phyloP scores from a whole-genome alignment of 2,113 vertebrate species.

The Hylia prasina region DNA sequence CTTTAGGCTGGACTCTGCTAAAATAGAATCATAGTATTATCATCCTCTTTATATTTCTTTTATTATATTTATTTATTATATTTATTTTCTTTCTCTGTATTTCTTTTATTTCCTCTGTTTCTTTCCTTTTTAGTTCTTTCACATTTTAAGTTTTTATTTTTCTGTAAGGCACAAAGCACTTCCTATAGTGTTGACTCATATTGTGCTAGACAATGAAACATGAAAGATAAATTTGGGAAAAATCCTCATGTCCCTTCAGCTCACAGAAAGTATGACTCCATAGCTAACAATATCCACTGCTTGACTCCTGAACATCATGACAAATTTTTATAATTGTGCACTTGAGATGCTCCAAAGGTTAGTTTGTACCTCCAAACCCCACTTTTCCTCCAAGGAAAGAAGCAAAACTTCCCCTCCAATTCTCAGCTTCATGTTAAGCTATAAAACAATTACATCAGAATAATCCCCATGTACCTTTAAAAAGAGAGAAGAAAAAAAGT shows the following conservation, averaged over 20 bases:
- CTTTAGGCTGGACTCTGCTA: neutral
- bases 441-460: neutral
- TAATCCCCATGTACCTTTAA: neutral
- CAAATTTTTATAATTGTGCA: neutral
- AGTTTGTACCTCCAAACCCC: neutral
- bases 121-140: neutral
- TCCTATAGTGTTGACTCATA: neutral
- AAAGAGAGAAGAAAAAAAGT: neutral
- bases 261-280: neutral
- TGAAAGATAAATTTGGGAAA: neutral
- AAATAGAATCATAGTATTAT: neutral
- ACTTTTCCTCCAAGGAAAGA: neutral
- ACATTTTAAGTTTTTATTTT: neutral
- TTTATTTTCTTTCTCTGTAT: neutral
- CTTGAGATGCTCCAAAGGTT: neutral
- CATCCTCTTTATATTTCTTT: neutral
- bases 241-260: neutral
- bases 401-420: neutral
- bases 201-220: neutral
- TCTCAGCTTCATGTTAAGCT: neutral
- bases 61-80: neutral
- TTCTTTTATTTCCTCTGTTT: neutral
- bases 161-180: neutral
- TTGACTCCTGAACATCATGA: neutral
- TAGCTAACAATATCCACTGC: neutral